Percentiles rank a stretch among this genome's conserved stretches.
These are phyloP conservation scores for Paelopatides confundens DNA, from an alignment of 53 echinoderm and acorn worm species.

Conservation along the genomic window DNA sequence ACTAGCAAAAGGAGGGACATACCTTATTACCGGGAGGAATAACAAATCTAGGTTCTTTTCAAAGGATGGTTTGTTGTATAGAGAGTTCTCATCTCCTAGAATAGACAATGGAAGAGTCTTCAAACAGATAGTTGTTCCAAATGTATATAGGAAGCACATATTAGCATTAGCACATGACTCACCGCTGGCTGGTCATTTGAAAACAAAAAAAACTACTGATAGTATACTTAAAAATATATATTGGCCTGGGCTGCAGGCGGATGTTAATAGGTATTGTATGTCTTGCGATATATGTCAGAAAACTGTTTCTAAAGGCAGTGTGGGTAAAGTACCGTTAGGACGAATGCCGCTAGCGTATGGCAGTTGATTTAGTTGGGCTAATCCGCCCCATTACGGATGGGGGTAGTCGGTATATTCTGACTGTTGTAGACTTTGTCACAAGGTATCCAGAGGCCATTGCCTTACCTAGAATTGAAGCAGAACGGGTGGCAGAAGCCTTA, in stretches of 20 bases:
- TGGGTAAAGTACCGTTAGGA: background rate
- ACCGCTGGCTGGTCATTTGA: background rate
- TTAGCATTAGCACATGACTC: background rate
- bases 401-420: constrained; percentile 38
- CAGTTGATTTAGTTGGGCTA: constrained; percentile 17
- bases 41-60: background rate
- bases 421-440: constrained; percentile 38
- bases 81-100: background rate
- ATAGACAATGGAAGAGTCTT: background rate
- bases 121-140: background rate
- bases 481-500: constrained; percentile 52
- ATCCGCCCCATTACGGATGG: constrained; percentile 17
- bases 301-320: background rate
- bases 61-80: background rate
- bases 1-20: no score
- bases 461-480: constrained; percentile 37
- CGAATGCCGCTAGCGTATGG: background rate
- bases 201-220: background rate
- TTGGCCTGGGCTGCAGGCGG: background rate
- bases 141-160: background rate
- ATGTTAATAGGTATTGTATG: background rate
- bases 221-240: background rate
- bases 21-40: no score
- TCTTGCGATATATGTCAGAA: background rate
- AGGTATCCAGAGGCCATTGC: constrained; percentile 19